Percentiles rank a stretch among this genome's conserved stretches.
phyloP scores from a whole-genome alignment of 2,113 vertebrate genomes.

The Poicephalus meyeri region DNA sequence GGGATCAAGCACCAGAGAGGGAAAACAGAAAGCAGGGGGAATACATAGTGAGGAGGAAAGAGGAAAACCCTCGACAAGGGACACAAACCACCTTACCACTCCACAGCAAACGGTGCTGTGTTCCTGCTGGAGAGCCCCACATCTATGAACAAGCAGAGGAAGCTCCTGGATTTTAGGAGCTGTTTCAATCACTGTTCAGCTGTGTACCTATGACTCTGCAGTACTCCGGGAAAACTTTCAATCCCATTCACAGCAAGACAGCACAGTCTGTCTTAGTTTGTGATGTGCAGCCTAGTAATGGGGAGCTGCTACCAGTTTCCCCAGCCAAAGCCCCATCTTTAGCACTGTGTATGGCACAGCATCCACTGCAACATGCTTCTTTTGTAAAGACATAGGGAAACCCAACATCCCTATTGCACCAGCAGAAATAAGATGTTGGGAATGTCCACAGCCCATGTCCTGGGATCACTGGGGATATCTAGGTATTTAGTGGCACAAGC shows the following conservation, averaged over 20 bases:
- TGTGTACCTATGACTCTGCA: too few relatives aligned
- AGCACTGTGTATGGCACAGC: neutral
- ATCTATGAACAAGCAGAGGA: neutral
- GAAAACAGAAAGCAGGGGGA: neutral
- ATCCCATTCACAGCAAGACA: neutral
- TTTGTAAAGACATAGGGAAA: neutral
- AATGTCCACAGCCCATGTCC: neutral
- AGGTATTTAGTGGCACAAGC: too few relatives aligned
- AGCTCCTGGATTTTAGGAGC: neutral
- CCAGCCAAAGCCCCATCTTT: neutral
- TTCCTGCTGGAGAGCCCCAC: neutral
- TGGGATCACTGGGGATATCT: too few relatives aligned
- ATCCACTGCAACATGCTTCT: neutral
- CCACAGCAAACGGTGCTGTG: neutral
- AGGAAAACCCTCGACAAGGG: neutral
- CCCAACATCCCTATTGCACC: neutral
- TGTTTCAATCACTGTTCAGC: neutral
- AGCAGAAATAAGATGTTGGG: neutral
- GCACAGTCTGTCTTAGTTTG: neutral
- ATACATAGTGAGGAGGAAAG: neutral
- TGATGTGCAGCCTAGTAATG: neutral
- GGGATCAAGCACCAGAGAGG: neutral
- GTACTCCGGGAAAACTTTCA: neutral
- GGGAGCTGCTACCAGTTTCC: neutral
- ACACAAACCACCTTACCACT: neutral